Conservation (phyloP, 53 echinoderm and acorn worm species). For the Holothuria leucospilota region DNA sequence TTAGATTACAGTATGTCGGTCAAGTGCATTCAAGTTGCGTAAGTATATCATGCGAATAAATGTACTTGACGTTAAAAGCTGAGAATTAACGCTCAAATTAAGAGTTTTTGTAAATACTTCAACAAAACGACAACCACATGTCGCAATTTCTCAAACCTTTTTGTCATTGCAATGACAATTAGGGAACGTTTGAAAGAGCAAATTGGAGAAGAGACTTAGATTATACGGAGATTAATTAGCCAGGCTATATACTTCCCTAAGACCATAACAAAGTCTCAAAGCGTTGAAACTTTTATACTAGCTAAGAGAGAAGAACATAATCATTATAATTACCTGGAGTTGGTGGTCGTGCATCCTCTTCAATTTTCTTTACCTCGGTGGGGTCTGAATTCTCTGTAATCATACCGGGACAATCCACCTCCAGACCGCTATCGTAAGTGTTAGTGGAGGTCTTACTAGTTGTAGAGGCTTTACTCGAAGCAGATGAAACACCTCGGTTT, state of each 20-base stretch:
- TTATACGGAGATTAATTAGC: background rate
- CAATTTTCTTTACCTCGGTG: conserved; percentile 36
- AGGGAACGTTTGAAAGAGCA: no score
- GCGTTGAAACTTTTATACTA: background rate
- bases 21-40: no score
- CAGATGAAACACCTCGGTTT: conserved; percentile 81
- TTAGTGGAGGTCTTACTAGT: conserved; percentile 51
- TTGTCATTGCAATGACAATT: no score
- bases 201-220: no score
- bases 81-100: no score
- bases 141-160: no score
- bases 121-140: no score
- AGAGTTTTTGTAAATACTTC: no score
- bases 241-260: background rate
- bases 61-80: no score
- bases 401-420: conserved; percentile 78
- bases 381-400: conserved; percentile 85
- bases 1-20: no score
- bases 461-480: conserved; percentile 70
- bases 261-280: no score
- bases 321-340: conserved; percentile 85
- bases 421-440: conserved; percentile 90
- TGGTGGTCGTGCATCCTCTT: conserved; percentile 60
- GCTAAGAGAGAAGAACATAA: background rate
- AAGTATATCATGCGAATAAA: no score